Percentiles rank a stretch among this genome's conserved stretches.
Evolutionary conservation across 2,888 invertebrate genomes (phyloP).

Genomic region (Mythimna albipuncta): DNA sequence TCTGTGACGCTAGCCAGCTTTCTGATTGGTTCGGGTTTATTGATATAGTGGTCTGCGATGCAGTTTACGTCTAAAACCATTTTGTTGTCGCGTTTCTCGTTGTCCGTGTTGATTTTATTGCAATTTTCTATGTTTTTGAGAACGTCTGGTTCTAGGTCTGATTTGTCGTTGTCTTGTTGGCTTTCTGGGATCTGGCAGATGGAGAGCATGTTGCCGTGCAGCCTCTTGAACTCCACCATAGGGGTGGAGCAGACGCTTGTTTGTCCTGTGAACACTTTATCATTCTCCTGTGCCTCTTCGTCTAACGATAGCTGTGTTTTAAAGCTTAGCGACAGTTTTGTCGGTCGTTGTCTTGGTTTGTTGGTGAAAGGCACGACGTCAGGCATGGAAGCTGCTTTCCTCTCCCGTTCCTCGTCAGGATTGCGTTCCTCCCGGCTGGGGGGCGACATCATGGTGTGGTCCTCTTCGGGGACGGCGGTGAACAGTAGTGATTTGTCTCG

Average conservation of each 20-base stretch:
- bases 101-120: slow-evolving; percentile 76
- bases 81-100: slow-evolving; percentile 82
- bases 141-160: slow-evolving; percentile 80
- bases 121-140: slow-evolving; percentile 82
- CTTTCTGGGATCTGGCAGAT: slow-evolving; percentile 93
- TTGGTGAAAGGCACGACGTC: slow-evolving; percentile 89
- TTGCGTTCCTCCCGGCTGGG: slow-evolving; percentile 78
- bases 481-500: slow-evolving; percentile 95
- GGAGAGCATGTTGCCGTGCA: slow-evolving; percentile 93
- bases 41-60: slow-evolving; percentile 87
- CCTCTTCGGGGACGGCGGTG: slow-evolving; percentile 96
- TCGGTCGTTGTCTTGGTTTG: slow-evolving; percentile 89
- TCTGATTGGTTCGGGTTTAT: slow-evolving; percentile 85
- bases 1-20: slow-evolving; percentile 91
- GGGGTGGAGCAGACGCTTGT: slow-evolving; percentile 95
- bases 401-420: slow-evolving; percentile 67
- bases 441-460: slow-evolving; percentile 88
- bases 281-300: slow-evolving; percentile 89
- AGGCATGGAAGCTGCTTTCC: slow-evolving; percentile 82
- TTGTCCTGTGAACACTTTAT: slow-evolving; percentile 91
- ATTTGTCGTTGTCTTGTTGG: slow-evolving; percentile 85
- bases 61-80: slow-evolving; percentile 83
- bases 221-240: slow-evolving; percentile 94
- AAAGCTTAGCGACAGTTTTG: slow-evolving; percentile 90
- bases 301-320: slow-evolving; percentile 91